Conservation (phyloP, 2,888 invertebrate genomes). For the Eubasilissa splendida region DNA sequence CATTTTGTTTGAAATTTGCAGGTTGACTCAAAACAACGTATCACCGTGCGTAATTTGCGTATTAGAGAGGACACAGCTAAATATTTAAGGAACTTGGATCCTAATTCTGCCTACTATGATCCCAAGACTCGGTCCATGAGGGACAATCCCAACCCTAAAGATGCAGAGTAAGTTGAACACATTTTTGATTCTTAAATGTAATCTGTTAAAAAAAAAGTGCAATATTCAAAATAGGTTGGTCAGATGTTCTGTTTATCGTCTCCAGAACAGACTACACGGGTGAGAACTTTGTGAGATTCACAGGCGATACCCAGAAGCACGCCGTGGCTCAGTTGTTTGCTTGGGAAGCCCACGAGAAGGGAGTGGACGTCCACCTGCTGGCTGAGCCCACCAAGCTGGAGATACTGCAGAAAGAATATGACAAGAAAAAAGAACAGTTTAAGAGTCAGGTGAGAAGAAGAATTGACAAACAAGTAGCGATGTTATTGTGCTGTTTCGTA, state of each 20-base stretch:
- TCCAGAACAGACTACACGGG: slow-evolving; percentile 86
- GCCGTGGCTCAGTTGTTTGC: slow-evolving; percentile 95
- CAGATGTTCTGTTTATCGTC: slow-evolving; percentile 39
- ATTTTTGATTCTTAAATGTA: neutral
- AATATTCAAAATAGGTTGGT: neutral
- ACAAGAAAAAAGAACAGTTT: slow-evolving; percentile 90
- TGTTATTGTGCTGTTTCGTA: too few relatives aligned
- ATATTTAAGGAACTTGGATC: slow-evolving; percentile 96
- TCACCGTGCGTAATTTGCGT: slow-evolving; percentile 97
- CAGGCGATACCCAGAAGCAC: slow-evolving; percentile 94
- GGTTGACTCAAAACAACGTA: slow-evolving; percentile 98
- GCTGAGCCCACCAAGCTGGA: slow-evolving; percentile 99
- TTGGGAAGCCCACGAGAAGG: slow-evolving; percentile 95
- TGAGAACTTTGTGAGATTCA: slow-evolving; percentile 96
- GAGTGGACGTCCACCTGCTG: slow-evolving; percentile 94
- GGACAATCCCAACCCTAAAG: slow-evolving; percentile 89
- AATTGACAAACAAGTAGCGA: neutral
- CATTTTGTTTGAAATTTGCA: slow-evolving; percentile 57
- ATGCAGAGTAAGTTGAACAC: slow-evolving; percentile 72
- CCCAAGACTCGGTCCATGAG: slow-evolving; percentile 99
- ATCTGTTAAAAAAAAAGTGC: too few relatives aligned
- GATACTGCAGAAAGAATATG: slow-evolving; percentile 90
- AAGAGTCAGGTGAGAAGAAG: slow-evolving; percentile 78
- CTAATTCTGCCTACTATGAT: slow-evolving; percentile 98
- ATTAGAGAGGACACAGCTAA: slow-evolving; percentile 99